A percentile compares a stretch with the other conserved stretches of the same genome.
Evolutionary conservation across 2,888 invertebrate species (phyloP).

Genomic region (Chrysodeixis includens): DNA sequence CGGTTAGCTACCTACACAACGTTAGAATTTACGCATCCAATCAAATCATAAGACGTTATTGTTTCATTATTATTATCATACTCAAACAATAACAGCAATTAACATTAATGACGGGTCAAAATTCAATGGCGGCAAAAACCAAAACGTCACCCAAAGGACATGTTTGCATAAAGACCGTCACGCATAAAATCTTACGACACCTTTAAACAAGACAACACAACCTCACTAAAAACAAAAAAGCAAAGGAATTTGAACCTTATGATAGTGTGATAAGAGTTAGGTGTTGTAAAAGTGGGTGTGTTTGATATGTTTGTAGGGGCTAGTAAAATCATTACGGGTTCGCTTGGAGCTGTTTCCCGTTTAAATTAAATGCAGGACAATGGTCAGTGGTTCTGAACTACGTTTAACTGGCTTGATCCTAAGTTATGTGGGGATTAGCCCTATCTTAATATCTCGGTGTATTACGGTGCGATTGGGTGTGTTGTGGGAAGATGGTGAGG

Average conservation of each 20-base stretch:
- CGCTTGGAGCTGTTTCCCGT: constrained; percentile 72
- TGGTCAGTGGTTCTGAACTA: constrained; percentile 82
- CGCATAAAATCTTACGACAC: constrained; percentile 88
- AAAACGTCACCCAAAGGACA: constrained; percentile 83
- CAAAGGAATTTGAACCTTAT: constrained; percentile 58
- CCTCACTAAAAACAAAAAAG: neutral
- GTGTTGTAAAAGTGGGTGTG: constrained; percentile 28
- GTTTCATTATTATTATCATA: constrained; percentile 47
- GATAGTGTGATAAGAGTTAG: constrained; percentile 16
- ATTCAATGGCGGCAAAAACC: constrained; percentile 86
- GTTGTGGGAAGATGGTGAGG: constrained; percentile 51
- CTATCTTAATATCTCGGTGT: constrained; percentile 85
- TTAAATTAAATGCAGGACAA: constrained; percentile 88
- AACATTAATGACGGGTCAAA: constrained; percentile 76
- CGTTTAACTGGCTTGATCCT: constrained; percentile 84
- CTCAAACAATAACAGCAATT: constrained; percentile 59
- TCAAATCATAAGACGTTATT: constrained; percentile 23
- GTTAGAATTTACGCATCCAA: neutral
- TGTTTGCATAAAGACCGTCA: constrained; percentile 85
- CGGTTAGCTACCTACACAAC: too few species aligned
- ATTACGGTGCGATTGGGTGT: constrained; percentile 71
- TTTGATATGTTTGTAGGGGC: constrained; percentile 55
- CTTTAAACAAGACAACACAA: constrained; percentile 63
- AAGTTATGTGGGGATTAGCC: constrained; percentile 88
- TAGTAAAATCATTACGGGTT: constrained; percentile 83